Evolutionary conservation across 2,797 vertebrate species (phyloP).

Genomic region (Champsocephalus gunnari): DNA sequence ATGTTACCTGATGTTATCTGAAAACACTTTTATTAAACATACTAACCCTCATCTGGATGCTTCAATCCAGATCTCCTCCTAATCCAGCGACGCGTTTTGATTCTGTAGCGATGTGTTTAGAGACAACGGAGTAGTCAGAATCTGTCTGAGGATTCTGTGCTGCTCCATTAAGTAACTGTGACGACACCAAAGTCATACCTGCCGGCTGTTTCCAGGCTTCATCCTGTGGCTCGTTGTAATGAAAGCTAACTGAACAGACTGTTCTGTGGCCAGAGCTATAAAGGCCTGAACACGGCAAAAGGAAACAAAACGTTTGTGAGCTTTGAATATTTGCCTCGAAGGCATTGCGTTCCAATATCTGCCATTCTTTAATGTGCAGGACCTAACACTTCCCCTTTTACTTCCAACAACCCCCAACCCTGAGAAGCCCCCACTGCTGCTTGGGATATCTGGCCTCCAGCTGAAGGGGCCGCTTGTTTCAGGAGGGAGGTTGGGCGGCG

Average conservation of each 20-base stretch:
- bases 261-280: not conserved
- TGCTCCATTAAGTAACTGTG: constrained; percentile 17
- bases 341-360: constrained; percentile 15
- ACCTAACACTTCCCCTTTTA: constrained; percentile 70
- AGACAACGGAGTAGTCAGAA: constrained; percentile 1
- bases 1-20: not conserved
- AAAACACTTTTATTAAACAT: not conserved
- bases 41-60: not conserved
- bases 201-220: constrained; percentile 22
- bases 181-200: constrained; percentile 47
- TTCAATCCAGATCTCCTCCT: constrained; percentile 9
- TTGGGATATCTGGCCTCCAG: constrained; percentile 88
- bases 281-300: constrained; percentile 1
- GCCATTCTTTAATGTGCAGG: constrained; percentile 41
- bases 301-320: not conserved
- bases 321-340: constrained; percentile 11
- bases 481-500: constrained; percentile 54
- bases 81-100: constrained; percentile 4
- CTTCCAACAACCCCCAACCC: constrained; percentile 56
- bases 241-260: not conserved
- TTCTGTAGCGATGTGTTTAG: constrained; percentile 15
- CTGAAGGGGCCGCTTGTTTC: constrained; percentile 90
- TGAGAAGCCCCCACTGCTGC: constrained; percentile 70
- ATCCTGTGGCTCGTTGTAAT: not conserved
- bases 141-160: constrained; percentile 19